These are phyloP conservation scores for Otus scops DNA, from an alignment of 2,797 vertebrate genomes.

Conservation along the genomic window DNA sequence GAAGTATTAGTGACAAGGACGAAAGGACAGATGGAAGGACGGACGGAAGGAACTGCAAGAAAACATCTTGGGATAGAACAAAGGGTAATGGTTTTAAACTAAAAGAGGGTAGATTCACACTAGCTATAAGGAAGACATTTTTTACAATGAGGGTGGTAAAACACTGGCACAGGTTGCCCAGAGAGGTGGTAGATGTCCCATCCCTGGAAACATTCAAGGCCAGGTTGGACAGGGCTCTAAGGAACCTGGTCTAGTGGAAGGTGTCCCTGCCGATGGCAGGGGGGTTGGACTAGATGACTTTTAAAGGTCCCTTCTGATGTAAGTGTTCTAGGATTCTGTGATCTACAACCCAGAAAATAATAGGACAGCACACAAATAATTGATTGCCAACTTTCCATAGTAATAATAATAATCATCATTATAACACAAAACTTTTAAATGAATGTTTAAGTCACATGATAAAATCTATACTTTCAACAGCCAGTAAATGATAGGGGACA, in stretches of 20 bases:
- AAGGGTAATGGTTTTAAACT: neutral
- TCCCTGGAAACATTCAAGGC: neutral
- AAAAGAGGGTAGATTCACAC: neutral
- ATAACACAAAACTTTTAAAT: neutral
- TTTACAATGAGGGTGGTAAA: rapidly evolving
- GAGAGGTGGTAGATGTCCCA: neutral
- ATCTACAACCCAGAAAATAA: neutral
- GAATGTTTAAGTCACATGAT: neutral
- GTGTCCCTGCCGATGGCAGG: neutral
- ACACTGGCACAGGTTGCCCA: neutral
- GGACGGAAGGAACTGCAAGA: neutral
- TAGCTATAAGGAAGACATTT: neutral
- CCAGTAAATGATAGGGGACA: neutral
- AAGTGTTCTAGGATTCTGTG: neutral
- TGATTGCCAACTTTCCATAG: neutral
- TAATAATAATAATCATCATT: neutral
- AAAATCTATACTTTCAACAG: neutral
- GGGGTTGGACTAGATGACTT: neutral
- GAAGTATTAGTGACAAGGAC: neutral
- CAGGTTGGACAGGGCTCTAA: neutral
- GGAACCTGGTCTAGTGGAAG: neutral
- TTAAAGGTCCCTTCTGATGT: neutral
- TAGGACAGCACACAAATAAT: neutral
- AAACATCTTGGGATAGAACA: neutral
- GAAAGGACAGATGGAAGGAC: neutral